Conservation (phyloP, 2,888 invertebrate species). For the Leucania comma region DNA sequence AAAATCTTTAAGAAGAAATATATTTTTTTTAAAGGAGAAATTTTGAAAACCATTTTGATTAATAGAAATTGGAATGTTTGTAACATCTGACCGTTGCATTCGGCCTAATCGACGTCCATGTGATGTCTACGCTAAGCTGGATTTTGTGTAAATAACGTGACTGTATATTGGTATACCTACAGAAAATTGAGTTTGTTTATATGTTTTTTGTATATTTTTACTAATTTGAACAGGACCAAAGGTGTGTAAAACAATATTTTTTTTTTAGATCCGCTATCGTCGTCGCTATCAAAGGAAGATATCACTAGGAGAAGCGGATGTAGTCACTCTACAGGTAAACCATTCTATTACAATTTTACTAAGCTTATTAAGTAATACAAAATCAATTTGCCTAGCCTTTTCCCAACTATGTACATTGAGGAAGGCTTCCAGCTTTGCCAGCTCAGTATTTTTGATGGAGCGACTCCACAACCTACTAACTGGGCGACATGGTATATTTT, state of each 20-base stretch:
- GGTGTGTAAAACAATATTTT: constrained; percentile 4
- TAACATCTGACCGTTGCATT: background rate
- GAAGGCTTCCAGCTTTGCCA: no score
- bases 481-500: background rate
- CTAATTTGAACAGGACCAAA: background rate
- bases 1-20: no score
- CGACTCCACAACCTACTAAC: background rate
- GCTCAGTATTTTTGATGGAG: no score
- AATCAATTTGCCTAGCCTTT: background rate
- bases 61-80: no score
- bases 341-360: constrained; percentile 5
- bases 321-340: constrained; percentile 88
- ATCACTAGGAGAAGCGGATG: constrained; percentile 87
- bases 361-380: background rate
- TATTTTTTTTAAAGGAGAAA: no score
- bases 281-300: constrained; percentile 91
- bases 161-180: background rate
- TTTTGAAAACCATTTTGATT: no score
- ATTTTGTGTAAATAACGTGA: no score
- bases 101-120: background rate
- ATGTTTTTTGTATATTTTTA: background rate
- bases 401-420: no score
- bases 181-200: no score
- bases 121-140: background rate
- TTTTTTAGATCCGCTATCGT: constrained; percentile 90